Evolutionary conservation across 2,797 vertebrate species (phyloP).

Genomic region (Gymnodraco acuticeps): DNA sequence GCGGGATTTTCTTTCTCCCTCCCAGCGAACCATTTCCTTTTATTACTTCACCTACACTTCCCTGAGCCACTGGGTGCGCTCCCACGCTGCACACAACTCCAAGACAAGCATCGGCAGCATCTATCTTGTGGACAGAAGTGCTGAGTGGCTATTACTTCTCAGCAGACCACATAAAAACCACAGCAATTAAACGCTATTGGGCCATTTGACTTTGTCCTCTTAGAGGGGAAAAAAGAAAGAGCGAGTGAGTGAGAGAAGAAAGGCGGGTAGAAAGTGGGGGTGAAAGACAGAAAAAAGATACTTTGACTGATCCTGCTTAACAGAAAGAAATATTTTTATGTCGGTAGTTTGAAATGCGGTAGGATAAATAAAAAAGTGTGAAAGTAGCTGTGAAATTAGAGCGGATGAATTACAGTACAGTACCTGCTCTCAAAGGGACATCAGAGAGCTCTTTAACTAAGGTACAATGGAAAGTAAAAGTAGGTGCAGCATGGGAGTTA

Average conservation of each 20-base stretch:
- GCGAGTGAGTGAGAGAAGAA: constrained; percentile 44
- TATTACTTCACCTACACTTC: constrained; percentile 82
- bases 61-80: constrained; percentile 70
- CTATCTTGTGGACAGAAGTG: constrained; percentile 83
- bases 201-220: constrained; percentile 76
- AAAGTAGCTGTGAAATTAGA: constrained; percentile 56
- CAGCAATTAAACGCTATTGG: constrained; percentile 82
- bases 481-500: constrained; percentile 28
- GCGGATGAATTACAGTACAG: constrained; percentile 53
- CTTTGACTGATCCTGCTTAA: constrained; percentile 40
- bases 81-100: constrained; percentile 67
- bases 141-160: constrained; percentile 83
- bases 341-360: constrained; percentile 53
- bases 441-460: constrained; percentile 42
- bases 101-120: constrained; percentile 78
- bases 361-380: constrained; percentile 52
- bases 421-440: constrained; percentile 40
- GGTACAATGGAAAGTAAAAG: constrained; percentile 41
- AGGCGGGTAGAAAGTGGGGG: constrained; percentile 31
- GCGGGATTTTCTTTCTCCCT: constrained; percentile 10
- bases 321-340: constrained; percentile 47
- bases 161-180: constrained; percentile 80
- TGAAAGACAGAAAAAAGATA: constrained; percentile 38
- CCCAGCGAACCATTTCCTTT: constrained; percentile 72
- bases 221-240: constrained; percentile 33